These are phyloP conservation scores for Abrostola tripartita DNA, from an alignment of 2,888 invertebrate genomes.

Conservation along the genomic window DNA sequence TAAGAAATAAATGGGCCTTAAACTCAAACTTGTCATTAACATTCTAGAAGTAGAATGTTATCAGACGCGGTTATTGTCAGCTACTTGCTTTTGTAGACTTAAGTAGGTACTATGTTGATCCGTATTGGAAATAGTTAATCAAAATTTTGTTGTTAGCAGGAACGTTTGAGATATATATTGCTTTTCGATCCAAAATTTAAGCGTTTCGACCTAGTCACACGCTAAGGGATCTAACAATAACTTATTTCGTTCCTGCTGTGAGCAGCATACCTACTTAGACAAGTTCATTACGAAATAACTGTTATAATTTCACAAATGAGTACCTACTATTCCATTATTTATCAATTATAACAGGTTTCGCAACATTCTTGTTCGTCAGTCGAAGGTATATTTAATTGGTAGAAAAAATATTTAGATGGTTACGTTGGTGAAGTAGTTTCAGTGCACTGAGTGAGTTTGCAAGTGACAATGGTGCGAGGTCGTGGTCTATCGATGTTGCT, in stretches of 20 bases:
- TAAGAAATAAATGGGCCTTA: background rate
- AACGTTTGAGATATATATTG: no score
- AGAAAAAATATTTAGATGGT: constrained; percentile 21
- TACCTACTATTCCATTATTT: constrained; percentile 19
- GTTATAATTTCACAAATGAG: constrained; percentile 24
- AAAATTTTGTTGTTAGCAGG: no score
- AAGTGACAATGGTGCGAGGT: constrained; percentile 67
- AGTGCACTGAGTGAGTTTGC: constrained; percentile 34
- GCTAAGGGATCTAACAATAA: background rate
- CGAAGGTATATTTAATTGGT: constrained; percentile 20
- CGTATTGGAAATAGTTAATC: no score
- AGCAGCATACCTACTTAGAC: background rate
- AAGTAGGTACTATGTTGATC: no score
- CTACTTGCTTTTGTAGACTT: background rate
- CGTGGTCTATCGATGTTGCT: constrained; percentile 59
- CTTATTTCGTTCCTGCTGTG: background rate
- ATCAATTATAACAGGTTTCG: constrained; percentile 27
- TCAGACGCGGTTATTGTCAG: background rate
- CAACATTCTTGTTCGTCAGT: constrained; percentile 42
- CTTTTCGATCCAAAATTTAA: no score
- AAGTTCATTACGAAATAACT: constrained; percentile 23
- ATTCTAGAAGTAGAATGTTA: background rate
- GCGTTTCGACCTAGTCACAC: no score
- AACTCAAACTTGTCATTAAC: background rate
- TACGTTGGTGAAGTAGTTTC: constrained; percentile 48